Conservation (phyloP, 2,888 invertebrate species). For the Nephrotoma guestfalica region DNA sequence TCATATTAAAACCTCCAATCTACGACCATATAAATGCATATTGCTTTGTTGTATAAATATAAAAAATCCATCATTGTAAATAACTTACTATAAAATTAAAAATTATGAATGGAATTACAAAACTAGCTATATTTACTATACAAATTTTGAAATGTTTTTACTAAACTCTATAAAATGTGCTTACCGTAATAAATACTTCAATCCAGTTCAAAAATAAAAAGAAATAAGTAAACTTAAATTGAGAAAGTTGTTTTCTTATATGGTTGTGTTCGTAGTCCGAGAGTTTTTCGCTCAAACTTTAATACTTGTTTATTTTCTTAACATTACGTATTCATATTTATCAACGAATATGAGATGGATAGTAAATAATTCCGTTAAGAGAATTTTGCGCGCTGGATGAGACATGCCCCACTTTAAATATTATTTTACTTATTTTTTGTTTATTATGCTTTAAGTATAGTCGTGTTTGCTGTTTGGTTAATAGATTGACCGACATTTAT, state of each 20-base stretch:
- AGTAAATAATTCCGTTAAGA: not conserved
- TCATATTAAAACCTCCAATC: not conserved
- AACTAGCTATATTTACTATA: not conserved
- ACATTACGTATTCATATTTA: not conserved
- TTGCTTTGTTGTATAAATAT: not conserved
- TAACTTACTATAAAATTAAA: not conserved
- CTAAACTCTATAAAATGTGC: not conserved
- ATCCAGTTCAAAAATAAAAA: not conserved
- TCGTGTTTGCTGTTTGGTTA: not conserved
- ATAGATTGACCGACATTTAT: not conserved
- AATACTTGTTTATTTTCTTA: not conserved
- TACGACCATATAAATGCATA: not conserved
- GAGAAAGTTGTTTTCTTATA: not conserved
- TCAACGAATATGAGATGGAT: not conserved
- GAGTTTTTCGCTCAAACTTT: not conserved
- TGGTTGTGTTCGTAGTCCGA: not conserved
- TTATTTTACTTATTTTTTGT: not conserved
- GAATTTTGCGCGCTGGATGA: not conserved
- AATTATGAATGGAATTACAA: not conserved
- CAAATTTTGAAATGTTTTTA: not conserved
- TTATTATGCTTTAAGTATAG: not conserved
- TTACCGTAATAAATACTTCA: not conserved
- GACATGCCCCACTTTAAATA: not conserved
- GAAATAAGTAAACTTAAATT: not conserved
- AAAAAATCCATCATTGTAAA: not conserved